phyloP scores from a whole-genome alignment of 2,888 invertebrate species.

The Nymphalis urticae region DNA sequence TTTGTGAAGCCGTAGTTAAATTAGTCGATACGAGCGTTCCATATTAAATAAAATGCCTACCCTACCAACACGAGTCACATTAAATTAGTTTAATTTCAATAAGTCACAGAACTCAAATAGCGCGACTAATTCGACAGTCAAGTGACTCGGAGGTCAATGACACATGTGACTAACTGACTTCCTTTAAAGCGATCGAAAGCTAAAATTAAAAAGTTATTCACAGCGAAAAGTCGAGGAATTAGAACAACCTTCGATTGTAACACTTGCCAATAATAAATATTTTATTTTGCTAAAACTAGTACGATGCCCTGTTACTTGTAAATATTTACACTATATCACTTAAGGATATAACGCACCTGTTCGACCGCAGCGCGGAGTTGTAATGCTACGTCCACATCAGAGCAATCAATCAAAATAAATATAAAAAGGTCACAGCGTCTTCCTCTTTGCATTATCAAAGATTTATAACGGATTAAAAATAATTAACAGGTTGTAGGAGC shows the following conservation, averaged over 20 bases:
- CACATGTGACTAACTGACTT: conserved; percentile 44
- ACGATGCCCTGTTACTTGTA: conserved; percentile 28
- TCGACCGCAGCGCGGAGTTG: too few species aligned
- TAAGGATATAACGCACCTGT: background rate
- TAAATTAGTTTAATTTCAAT: conserved; percentile 9
- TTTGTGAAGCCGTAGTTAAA: too few species aligned
- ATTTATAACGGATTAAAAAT: too few species aligned
- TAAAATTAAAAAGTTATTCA: conserved; percentile 23
- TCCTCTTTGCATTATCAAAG: too few species aligned
- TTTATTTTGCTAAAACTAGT: conserved; percentile 17
- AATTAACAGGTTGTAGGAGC: too few species aligned
- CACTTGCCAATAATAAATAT: conserved; percentile 22
- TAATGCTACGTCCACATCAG: background rate
- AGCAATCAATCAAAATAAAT: background rate
- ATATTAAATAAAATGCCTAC: background rate
- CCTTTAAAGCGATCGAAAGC: conserved; percentile 32
- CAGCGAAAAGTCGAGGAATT: conserved; percentile 14
- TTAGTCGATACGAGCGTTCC: too few species aligned
- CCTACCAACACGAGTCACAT: background rate
- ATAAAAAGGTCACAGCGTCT: too few species aligned
- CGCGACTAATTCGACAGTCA: conserved; percentile 29
- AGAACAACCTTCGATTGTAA: conserved; percentile 19
- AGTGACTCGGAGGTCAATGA: conserved; percentile 50
- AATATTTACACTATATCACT: conserved; percentile 21
- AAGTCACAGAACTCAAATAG: conserved; percentile 18